Base-by-base conservation (phyloP, 2,113 vertebrate genomes). In the Lepisosteus oculatus region DNA sequence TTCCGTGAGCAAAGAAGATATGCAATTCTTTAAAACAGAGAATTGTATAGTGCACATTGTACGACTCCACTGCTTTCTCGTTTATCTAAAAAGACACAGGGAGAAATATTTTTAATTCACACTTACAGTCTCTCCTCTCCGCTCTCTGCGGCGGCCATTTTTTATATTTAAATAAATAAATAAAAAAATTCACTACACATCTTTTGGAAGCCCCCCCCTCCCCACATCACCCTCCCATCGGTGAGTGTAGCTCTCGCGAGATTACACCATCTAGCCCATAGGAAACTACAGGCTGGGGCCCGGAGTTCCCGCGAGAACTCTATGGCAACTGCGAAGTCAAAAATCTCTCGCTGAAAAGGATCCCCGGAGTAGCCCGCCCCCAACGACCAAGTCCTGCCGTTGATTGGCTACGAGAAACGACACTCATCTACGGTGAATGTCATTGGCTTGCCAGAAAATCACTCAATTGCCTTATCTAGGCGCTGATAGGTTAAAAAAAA, bases 81-180 rank as follows among this genome's bases (percentile, higher is more conserved):
- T 63, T 62, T 47, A 73, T 55, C 62, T 17, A 72, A 70, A 15
- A 61, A 72, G 74, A 72, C 72, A 75, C 78, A 65, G 41, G 77
- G 82, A 68, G 76, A 80, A 51, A 83, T 75, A 73, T 80, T 81
- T 84, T 75, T 76, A 77, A 85, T 84, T 72, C 75, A 79, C 84
- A 93, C 91, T 91, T 91, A 93, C 91, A 91, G 85, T 89, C 85
- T 87, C 83, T 91, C 87, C 86, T 90, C 90, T 90, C 86, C 90
- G 87, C 90, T 90, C 87, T 91, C 90, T 86, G 89, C 90, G 90
- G 91, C 91, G 88, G 91, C 90, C 91, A 93, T 93, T 91, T 93
- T 71, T 74, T 90, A 59, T 92, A 92, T 92, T 93, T 89, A 93
- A 92, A 93, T 93, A 90, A 92, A 93, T 93, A 91, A 91, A 89